These are phyloP conservation scores for Neuroterus valhalla DNA, from an alignment of 1,140 invertebrate species.

Conservation along the genomic window DNA sequence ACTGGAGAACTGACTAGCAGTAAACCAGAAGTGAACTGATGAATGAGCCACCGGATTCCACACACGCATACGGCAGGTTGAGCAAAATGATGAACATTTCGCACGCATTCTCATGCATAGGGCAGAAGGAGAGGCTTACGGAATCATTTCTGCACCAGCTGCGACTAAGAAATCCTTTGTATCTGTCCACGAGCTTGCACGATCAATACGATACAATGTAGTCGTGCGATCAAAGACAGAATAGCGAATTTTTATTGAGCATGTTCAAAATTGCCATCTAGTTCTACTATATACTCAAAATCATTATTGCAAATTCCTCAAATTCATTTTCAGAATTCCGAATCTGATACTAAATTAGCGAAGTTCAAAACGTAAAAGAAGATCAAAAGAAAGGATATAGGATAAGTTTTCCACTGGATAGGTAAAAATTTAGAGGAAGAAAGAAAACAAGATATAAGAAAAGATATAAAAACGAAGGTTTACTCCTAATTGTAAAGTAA, in stretches of 20 bases:
- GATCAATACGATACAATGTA: conserved; percentile 17
- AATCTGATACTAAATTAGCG: too few species aligned
- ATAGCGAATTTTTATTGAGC: conserved; percentile 11
- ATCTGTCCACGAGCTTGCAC: conserved; percentile 5
- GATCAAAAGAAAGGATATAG: too few species aligned
- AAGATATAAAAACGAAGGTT: too few species aligned
- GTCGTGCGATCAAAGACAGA: conserved; percentile 17
- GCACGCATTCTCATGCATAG: neutral
- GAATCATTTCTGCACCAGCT: conserved; percentile 15
- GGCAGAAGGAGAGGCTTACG: conserved; percentile 9
- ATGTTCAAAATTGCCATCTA: conserved; percentile 8
- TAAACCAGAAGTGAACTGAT: conserved; percentile 14
- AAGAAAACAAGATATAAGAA: too few species aligned
- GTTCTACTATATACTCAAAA: neutral
- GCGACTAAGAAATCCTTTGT: conserved; percentile 25
- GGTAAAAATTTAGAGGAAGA: too few species aligned
- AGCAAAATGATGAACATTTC: too few species aligned
- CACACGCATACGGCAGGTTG: conserved; percentile 12
- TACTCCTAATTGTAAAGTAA: too few species aligned
- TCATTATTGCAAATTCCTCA: conserved; percentile 21
- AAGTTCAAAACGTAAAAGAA: too few species aligned
- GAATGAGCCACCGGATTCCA: conserved; percentile 5
- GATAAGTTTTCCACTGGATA: too few species aligned
- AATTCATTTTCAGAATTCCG: too few species aligned
- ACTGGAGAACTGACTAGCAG: neutral